Base-by-base conservation (phyloP, 2,888 invertebrate species). In the Liposcelis brunnea region DNA sequence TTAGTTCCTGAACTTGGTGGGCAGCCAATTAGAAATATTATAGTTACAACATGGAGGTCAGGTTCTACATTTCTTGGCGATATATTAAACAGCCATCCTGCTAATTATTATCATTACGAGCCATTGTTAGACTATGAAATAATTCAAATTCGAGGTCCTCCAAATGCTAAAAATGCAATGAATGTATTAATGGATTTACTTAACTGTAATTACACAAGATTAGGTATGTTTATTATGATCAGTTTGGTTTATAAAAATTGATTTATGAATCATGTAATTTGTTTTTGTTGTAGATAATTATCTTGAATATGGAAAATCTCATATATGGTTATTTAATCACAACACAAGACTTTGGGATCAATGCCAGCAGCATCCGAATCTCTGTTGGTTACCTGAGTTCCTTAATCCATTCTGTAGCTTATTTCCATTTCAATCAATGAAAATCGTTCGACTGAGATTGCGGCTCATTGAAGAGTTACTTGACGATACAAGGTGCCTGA, bases 1-100 rank as follows among this genome's bases (percentile, higher is more conserved):
- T 70, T 82, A 55, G 70, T 80, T 1, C 66, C 77, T 53, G 79
- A 78, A 53, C 68, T 72, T 34, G 74, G 74, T 35, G 86, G 86
- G 11, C 69, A 66, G 47, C 87, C 87, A 3, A 59, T 84, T 47
- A 70, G 80, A 51, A 85, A 78, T 60, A 62, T 89, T 40, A 77
- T 90, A 52, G 65, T 87, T 49, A 84, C 87, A n/a, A 85, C 85
- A 11, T 90, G 89, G 86, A 71, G 90, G 53, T 85, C 86, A 3
- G 90, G 90, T 5, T 87, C 89, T 16, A 89, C 89, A 31, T 90
- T 90, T 61, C 69, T 90, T 44, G 89, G 87, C 45, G 87, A 87
- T 58, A 74, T 87, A 36, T 61, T 89, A 40, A 84, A 84, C 61
- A 72, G 85, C 19, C 74, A 86, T 59, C 87, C 89, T 14, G 86